phyloP scores from a whole-genome alignment of 2,113 vertebrate species.

The Machaerirhynchus nigripectus region DNA sequence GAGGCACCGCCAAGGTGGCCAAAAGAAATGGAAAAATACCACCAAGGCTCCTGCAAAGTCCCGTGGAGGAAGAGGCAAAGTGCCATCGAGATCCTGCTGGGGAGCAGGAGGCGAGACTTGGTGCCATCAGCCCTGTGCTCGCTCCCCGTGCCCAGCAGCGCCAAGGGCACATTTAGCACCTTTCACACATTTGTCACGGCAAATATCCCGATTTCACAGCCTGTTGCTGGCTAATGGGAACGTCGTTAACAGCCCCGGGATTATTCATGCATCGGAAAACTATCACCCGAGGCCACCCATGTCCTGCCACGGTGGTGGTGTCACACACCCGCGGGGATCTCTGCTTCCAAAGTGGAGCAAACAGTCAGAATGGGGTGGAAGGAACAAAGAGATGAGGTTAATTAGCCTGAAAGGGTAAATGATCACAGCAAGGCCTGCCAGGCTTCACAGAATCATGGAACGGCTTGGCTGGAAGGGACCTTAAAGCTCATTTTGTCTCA shows the following conservation, averaged over 20 bases:
- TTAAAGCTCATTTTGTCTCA: not conserved
- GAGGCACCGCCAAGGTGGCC: not conserved
- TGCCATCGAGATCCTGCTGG: not conserved
- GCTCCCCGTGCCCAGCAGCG: not conserved
- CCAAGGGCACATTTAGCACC: not conserved
- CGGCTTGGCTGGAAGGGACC: not conserved
- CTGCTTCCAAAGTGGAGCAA: not conserved
- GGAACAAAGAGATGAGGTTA: not conserved
- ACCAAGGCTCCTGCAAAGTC: not conserved
- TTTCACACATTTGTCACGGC: not conserved
- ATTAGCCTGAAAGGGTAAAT: not conserved
- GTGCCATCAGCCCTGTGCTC: not conserved
- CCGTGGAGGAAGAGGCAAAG: not conserved
- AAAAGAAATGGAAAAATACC: not conserved
- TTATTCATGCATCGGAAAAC: not conserved
- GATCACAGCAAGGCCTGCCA: not conserved
- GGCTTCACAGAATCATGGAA: not conserved
- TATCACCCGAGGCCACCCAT: not conserved
- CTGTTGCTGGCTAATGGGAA: not conserved
- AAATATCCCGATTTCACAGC: conserved; percentile 8
- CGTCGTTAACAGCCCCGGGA: accelerated
- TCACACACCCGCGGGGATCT: accelerated
- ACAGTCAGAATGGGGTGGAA: not conserved
- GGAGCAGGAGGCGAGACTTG: not conserved
- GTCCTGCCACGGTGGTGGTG: not conserved